Base-by-base conservation (phyloP, 1,140 invertebrate genomes). In the Drosophila setifemur region DNA sequence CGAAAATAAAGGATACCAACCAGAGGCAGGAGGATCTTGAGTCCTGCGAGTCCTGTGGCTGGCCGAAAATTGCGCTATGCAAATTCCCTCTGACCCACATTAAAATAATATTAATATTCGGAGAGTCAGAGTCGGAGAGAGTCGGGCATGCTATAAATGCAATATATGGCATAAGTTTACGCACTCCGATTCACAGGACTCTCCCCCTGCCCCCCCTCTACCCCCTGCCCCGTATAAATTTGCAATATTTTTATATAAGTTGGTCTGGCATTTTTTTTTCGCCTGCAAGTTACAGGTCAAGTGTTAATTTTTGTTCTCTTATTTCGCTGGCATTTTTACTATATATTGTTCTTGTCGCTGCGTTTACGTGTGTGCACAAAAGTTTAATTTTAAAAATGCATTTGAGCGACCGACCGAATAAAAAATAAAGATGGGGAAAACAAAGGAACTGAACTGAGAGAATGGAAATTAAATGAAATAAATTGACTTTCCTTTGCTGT, bases 1-100 rank as follows among this genome's bases (percentile, higher is more conserved):
- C 7, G 29, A 23, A 9, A 9, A 16, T 19, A 19, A 40, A 31
- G 50, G 52, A 40, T n/a, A n/a, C n/a, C n/a, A n/a, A n/a, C n/a
- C n/a, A 25, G 23, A 9, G 9, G 26, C 28, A 26, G 25, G 14
- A 25, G 44, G 39, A 60, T 49, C 67, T 58, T 58, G 19, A 23
- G 25, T n/a, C n/a, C 11, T 6, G 14, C 8, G n/a, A 2, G 2
- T 5, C 14, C 1, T 6, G 8, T 12, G 3, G 16, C 23, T 26
- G 26, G 37, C 64, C 29, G 2, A 45, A 73, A 60, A 73, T 49
- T 67, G 40, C 57, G 54, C 50, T 40, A 85, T 74, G 74, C 73
- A 83, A 85, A 85, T 75, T 76, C 40, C 40, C 54, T 12, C 39
- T 75, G 72, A 68, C 64, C 71, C 58, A 81, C 40, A 67, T 81